These are phyloP conservation scores for Orthosia gothica DNA, from an alignment of 2,888 invertebrate genomes.

Conservation along the genomic window DNA sequence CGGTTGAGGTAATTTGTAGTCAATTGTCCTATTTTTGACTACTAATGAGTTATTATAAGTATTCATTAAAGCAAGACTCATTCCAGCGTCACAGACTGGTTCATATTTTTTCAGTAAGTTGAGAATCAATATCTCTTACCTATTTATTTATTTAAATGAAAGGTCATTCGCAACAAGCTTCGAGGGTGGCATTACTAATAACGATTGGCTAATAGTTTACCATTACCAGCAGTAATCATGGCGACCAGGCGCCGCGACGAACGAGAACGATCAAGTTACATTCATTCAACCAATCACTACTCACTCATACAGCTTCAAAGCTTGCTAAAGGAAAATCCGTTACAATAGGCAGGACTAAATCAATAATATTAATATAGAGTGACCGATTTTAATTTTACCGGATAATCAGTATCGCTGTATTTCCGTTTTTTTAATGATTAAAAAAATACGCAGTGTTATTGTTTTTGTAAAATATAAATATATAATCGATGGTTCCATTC, in stretches of 20 bases:
- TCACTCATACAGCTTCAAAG: slow-evolving; percentile 46
- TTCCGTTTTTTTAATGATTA: slow-evolving; percentile 32
- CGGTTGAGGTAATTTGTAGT: too few species aligned
- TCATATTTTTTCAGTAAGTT: neutral
- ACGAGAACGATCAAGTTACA: slow-evolving; percentile 62
- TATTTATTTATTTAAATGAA: neutral
- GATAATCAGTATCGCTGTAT: neutral
- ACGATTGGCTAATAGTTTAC: slow-evolving; percentile 53
- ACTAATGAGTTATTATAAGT: neutral
- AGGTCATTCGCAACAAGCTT: slow-evolving; percentile 23
- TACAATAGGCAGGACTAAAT: neutral
- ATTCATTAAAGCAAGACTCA: neutral
- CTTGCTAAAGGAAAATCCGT: slow-evolving; percentile 61
- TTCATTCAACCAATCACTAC: slow-evolving; percentile 15
- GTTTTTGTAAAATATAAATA: neutral
- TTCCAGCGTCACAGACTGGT: neutral
- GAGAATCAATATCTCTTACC: neutral
- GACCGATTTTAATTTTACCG: slow-evolving; percentile 44
- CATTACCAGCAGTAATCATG: slow-evolving; percentile 71
- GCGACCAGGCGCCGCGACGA: slow-evolving; percentile 70
- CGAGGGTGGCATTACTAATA: slow-evolving; percentile 59
- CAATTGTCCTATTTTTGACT: neutral
- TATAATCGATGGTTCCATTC: slow-evolving; percentile 20
- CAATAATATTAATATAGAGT: slow-evolving; percentile 24
- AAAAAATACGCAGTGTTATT: neutral